Conservation (phyloP, 2,888 invertebrate species). For the Elysia crispata region DNA sequence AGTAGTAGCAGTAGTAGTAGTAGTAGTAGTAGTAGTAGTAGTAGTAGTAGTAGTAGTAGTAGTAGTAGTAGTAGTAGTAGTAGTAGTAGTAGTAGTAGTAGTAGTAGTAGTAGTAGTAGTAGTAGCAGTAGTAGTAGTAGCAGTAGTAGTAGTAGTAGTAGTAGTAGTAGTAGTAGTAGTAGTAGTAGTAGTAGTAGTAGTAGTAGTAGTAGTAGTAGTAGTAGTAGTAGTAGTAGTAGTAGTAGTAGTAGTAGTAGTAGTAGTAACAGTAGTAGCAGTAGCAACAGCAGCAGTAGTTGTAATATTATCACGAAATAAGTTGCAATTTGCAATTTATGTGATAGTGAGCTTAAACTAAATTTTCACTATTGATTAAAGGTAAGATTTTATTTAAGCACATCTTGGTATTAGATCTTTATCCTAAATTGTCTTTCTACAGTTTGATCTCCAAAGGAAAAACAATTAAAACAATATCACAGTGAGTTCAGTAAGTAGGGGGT, state of each 20-base stretch:
- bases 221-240: conserved; percentile 9
- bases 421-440: too few species aligned
- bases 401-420: too few species aligned
- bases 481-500: too few species aligned
- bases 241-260: not conserved
- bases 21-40: conserved; percentile 1
- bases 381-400: too few species aligned
- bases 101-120: not conserved
- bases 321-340: not conserved
- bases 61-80: not conserved
- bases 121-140: not conserved
- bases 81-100: not conserved
- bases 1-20: not conserved
- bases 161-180: conserved; percentile 9
- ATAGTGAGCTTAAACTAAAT: too few species aligned
- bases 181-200: conserved; percentile 1
- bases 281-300: not conserved
- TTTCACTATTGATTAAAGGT: too few species aligned
- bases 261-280: not conserved
- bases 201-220: conserved; percentile 9
- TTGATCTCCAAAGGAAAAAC: too few species aligned
- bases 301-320: not conserved
- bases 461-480: too few species aligned
- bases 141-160: not conserved
- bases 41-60: not conserved